Conservation (phyloP, 2,113 vertebrate genomes). For the Bubalus kerabau region DNA sequence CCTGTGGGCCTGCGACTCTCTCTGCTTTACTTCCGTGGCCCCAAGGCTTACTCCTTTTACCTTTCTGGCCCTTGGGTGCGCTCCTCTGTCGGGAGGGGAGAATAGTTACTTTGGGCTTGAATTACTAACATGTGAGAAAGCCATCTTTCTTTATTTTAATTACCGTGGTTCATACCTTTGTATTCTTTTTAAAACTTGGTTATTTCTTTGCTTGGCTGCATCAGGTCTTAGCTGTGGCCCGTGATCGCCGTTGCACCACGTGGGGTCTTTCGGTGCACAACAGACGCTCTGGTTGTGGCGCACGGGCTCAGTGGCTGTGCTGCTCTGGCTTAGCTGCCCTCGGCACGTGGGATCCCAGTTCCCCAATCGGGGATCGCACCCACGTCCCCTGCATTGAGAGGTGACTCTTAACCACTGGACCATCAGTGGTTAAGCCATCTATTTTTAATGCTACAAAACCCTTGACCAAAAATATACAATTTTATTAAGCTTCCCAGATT, state of each 20-base stretch:
- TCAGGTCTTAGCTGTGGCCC: background rate
- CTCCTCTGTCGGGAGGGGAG: background rate
- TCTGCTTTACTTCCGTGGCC: background rate
- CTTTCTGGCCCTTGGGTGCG: background rate
- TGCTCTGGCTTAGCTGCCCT: background rate
- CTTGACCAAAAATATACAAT: background rate
- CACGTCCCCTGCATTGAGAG: background rate
- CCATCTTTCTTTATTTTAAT: background rate
- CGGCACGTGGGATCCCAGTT: background rate
- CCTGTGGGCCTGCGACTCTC: background rate
- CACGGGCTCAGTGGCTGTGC: background rate
- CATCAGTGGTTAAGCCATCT: background rate
- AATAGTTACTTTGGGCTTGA: background rate
- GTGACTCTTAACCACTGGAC: background rate
- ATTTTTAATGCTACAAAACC: background rate
- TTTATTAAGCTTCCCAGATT: background rate
- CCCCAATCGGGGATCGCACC: fast-evolving
- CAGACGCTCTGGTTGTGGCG: background rate
- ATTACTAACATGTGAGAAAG: background rate
- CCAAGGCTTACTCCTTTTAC: background rate
- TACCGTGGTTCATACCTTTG: background rate
- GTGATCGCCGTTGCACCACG: fast-evolving
- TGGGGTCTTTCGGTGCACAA: background rate
- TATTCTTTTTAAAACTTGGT: background rate
- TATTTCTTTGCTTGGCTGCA: background rate